phyloP scores from a whole-genome alignment of 2,888 invertebrate species.

The Rugalucina vietnamica region DNA sequence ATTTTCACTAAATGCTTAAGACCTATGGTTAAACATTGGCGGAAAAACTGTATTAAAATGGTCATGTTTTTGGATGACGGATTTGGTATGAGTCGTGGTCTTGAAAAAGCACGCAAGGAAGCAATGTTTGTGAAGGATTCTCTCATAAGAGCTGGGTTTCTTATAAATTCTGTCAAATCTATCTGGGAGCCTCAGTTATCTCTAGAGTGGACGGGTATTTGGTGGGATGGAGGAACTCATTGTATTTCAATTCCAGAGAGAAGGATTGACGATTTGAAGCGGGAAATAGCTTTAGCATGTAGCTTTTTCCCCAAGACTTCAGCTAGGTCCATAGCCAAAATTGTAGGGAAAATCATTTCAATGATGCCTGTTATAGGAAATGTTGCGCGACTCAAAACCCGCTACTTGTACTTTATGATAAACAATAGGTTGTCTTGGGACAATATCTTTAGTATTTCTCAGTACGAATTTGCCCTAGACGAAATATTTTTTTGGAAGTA shows the following conservation, averaged over 20 bases:
- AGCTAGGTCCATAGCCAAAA: neutral
- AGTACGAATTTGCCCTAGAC: neutral
- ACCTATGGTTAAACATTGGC: conserved; percentile 43
- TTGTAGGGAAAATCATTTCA: conserved; percentile 6
- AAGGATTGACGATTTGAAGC: conserved; percentile 19
- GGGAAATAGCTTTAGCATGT: neutral
- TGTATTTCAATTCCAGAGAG: conserved; percentile 18
- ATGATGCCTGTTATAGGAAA: conserved; percentile 10
- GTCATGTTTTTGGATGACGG: conserved; percentile 45
- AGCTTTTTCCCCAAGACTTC: neutral
- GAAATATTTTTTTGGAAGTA: neutral
- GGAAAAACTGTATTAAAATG: conserved; percentile 32
- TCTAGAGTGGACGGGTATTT: neutral
- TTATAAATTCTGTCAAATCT: neutral
- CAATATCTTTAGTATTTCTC: neutral
- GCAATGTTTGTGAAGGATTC: conserved; percentile 8
- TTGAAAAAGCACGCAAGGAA: neutral
- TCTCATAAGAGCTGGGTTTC: neutral
- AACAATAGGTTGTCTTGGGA: neutral
- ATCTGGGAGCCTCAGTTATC: neutral
- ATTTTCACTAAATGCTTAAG: conserved; percentile 36
- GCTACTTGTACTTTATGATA: neutral
- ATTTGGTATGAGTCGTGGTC: neutral
- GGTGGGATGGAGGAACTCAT: conserved; percentile 3
- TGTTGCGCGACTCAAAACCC: neutral